A percentile compares a stretch with the other conserved stretches of the same genome.
phyloP scores from a whole-genome alignment of 2,113 vertebrate species.

The Lophotis ruficrista region DNA sequence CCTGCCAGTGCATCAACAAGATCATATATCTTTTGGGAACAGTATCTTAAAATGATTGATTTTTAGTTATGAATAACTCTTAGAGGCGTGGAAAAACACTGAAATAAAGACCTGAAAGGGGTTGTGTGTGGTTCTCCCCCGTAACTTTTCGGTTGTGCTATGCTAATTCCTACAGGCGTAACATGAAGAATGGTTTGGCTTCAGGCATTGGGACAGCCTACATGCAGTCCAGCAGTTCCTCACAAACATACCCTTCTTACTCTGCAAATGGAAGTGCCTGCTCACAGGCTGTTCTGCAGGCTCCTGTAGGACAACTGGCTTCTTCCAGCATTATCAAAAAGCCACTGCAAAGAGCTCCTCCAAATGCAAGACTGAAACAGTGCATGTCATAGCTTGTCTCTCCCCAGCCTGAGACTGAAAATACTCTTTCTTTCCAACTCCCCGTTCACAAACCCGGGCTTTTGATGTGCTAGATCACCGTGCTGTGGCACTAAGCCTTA shows the following conservation, averaged over 20 bases:
- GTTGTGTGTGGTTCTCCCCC: accelerated
- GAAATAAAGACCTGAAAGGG: background rate
- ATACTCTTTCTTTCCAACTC: background rate
- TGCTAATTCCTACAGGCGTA: background rate
- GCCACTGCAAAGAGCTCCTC: background rate
- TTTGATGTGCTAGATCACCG: background rate
- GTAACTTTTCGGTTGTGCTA: background rate
- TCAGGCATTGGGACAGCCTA: background rate
- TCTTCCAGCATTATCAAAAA: background rate
- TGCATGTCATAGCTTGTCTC: background rate
- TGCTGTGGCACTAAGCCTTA: conserved; percentile 2
- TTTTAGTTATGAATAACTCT: background rate
- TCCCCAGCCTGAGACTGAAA: background rate
- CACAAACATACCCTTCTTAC: background rate
- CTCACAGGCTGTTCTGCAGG: background rate
- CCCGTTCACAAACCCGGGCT: background rate
- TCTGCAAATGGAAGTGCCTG: background rate
- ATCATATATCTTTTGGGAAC: background rate
- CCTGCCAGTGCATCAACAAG: background rate
- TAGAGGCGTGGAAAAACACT: background rate
- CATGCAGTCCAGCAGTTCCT: background rate
- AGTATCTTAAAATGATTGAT: background rate
- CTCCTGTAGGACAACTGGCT: background rate
- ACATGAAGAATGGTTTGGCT: background rate
- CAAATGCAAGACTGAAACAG: background rate